A percentile compares a stretch with the other conserved stretches of the same genome.
These are phyloP conservation scores for Tangara arthus DNA, from an alignment of 2,797 vertebrate species.

Conservation along the genomic window DNA sequence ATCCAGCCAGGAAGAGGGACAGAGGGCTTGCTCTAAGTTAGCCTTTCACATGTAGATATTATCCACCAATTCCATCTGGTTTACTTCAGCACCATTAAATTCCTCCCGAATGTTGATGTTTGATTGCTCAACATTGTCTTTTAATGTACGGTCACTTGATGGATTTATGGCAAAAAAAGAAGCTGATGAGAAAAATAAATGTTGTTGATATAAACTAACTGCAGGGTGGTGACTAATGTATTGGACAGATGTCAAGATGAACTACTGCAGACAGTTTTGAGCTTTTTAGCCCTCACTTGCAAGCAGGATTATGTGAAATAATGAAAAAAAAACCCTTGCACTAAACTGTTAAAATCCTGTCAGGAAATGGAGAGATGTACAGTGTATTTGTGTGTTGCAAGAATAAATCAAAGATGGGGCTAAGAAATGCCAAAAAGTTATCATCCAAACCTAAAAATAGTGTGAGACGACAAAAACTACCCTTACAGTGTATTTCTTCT, in stretches of 20 bases:
- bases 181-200: neutral
- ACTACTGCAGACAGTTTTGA: neutral
- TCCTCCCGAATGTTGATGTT: neutral
- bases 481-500: neutral
- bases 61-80: neutral
- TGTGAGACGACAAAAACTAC: fast-evolving
- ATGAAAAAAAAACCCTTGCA: fast-evolving
- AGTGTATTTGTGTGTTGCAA: neutral
- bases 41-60: neutral
- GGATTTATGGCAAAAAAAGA: neutral
- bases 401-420: neutral
- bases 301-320: neutral
- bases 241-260: neutral
- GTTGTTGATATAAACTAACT: neutral
- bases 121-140: neutral
- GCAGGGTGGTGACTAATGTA: neutral
- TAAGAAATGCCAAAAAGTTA: neutral
- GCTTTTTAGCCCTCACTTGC: neutral
- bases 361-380: neutral
- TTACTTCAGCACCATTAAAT: neutral
- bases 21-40: neutral
- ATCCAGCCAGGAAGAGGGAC: neutral
- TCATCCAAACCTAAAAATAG: neutral
- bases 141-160: neutral
- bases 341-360: neutral